A percentile compares a stretch with the other conserved stretches of the same genome.
Evolutionary conservation across 2,888 invertebrate species (phyloP).

Genomic region (Rhabditoides inermis): DNA sequence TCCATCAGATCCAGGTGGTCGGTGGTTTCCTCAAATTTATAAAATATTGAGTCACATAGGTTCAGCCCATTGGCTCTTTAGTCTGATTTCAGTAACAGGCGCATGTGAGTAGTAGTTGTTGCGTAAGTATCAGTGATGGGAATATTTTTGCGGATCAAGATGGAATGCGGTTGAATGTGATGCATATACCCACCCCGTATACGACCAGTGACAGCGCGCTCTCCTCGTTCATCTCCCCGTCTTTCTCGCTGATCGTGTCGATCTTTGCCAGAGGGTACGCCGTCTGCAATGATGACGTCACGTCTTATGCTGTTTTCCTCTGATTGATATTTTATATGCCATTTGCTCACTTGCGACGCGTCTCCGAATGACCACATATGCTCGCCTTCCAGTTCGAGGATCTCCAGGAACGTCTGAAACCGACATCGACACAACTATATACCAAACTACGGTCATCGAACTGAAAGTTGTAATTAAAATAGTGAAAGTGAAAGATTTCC

Average conservation of each 20-base stretch:
- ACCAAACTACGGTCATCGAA: too few relatives aligned
- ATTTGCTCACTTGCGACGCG: conserved; percentile 57
- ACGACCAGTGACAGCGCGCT: conserved; percentile 90
- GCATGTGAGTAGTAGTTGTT: too few relatives aligned
- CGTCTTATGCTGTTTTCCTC: too few relatives aligned
- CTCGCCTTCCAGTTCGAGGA: conserved; percentile 86
- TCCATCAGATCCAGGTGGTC: conserved; percentile 89
- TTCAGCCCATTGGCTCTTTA: too few relatives aligned
- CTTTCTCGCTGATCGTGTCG: conserved; percentile 84
- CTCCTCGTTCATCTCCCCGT: conserved; percentile 84
- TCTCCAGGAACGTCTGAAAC: conserved; percentile 92
- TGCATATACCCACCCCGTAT: conserved; percentile 77
- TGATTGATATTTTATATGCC: background rate
- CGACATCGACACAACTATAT: too few relatives aligned
- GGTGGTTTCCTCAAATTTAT: conserved; percentile 72
- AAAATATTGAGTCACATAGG: too few relatives aligned
- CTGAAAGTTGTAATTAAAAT: too few relatives aligned
- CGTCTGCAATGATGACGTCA: conserved; percentile 12
- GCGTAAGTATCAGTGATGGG: too few relatives aligned
- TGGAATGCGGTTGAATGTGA: too few relatives aligned
- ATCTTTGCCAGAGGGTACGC: conserved; percentile 89
- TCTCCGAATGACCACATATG: conserved; percentile 90
- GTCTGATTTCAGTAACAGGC: background rate
- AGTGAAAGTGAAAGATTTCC: too few relatives aligned
- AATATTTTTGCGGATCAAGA: too few relatives aligned